Evolutionary conservation across 1,140 invertebrate genomes (phyloP), one percentile per base, ranked within the genome.

Genomic region (Plodia interpunctella): DNA sequence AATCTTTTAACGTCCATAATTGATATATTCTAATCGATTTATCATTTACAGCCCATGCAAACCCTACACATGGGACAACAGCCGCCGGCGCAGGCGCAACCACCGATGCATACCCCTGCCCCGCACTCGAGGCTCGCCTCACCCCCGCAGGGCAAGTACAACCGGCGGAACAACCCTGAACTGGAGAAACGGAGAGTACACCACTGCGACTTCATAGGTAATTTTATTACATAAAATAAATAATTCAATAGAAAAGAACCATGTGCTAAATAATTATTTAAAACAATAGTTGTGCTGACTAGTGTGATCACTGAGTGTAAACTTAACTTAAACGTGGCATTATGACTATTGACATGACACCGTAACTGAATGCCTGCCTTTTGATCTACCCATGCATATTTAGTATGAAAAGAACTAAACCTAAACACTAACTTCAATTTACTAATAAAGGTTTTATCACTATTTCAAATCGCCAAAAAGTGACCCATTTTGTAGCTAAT

Each of bases 131-230:
- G 78, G 44, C 87, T 76, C 60, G 82, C 64, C 19, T 87, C 79
- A 9, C 72, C 75, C 8, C 61, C 65, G 6, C 54, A 69, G 8
- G 78, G 87, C 49, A 94, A 94, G 78, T 98, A 98, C 90, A 98
- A 98, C 90, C 92, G 98, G 65, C 92, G 97, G 72, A 98, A 98
- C 87, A 98, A 99, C 90, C 98, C 97, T 0, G 97, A 99, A 84
- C 87, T 98, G 62, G 98, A 98, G 85, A 98, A 98, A 87, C 91
- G 97, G 68, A 88, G 97, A 77, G 97, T 98, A 66, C 98, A 98
- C 86, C 97, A 97, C 85, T 99, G 98, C 91, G 95, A 97, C 91
- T 98, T 97, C 88, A 94, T 96, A 75, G 96, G 97, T 98, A 90
- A 93, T 92, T 88, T 11, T 13, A 38, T 38, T 50, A 25, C 28